A percentile compares a stretch with the other conserved stretches of the same genome.
Evolutionary conservation across 2,888 invertebrate genomes (phyloP).

Genomic region (Hypselothyrea guttata): DNA sequence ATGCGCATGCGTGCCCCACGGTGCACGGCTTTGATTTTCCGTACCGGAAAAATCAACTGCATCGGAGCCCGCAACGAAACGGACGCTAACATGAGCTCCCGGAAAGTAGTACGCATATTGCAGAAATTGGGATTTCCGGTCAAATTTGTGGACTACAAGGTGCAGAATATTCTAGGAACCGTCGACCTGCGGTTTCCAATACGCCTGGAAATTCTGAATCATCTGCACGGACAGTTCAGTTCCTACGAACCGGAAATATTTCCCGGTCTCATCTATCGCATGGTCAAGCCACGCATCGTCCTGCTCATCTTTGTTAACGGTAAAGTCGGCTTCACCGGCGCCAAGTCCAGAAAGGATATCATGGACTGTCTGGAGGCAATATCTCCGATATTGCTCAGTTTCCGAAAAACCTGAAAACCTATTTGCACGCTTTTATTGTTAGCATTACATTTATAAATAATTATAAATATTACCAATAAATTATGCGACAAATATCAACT

Average conservation of each 20-base stretch:
- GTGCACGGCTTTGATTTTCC: conserved; percentile 87
- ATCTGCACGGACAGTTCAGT: conserved; percentile 89
- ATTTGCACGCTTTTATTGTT: no score
- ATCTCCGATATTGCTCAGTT: conserved; percentile 96
- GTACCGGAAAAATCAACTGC: conserved; percentile 91
- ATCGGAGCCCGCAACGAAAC: conserved; percentile 91
- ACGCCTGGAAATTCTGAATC: conserved; percentile 88
- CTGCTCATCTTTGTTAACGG: conserved; percentile 99
- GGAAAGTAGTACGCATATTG: conserved; percentile 91
- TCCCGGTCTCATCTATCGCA: conserved; percentile 98
- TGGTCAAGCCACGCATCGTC: conserved; percentile 98
- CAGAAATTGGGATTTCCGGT: conserved; percentile 91
- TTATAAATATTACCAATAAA: no score
- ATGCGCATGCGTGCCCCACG: conserved; percentile 92
- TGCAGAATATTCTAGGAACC: conserved; percentile 90
- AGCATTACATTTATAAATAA: not conserved
- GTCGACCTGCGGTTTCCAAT: conserved; percentile 89
- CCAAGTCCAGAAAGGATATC: conserved; percentile 94
- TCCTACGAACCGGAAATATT: conserved; percentile 99
- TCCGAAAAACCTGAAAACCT: conserved; percentile 90
- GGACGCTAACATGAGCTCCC: conserved; percentile 89
- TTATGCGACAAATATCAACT: not conserved
- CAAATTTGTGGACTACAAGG: conserved; percentile 89
- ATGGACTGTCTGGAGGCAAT: conserved; percentile 97
- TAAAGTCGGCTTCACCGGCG: conserved; percentile 97